Base-by-base conservation (phyloP, 1,140 invertebrate genomes). In the Sinella curviseta region DNA sequence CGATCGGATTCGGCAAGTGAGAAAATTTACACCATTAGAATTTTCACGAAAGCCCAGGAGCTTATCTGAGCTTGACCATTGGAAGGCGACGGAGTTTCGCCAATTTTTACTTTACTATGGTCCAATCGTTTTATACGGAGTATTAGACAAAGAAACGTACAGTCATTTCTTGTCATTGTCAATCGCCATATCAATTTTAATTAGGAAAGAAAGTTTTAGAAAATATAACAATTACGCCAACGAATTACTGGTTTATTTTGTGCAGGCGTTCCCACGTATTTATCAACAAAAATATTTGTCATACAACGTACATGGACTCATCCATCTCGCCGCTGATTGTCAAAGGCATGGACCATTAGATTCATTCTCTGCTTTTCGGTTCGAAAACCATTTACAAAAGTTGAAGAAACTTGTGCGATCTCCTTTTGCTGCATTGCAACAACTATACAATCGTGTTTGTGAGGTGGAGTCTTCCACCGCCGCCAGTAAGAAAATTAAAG, bases 41-140 rank as follows among this genome's bases (percentile, higher is more conserved):
- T 87, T 86, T 83, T 54, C 80, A 16, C 81, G 87, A 78, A 85
- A 85, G 74, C 84, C 85, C 24, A 57, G 86, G 33, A 73, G 81
- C 39, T 77, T 87, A 20, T 60, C 60, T 8, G 84, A 87, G 36
- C 26, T 86, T 35, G 83, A 85, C 8, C 34, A 82, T 17, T 88
- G 86, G 86, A 89, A 89, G 84, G 87, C 87, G 12, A 89, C 87
- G 28, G 88, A 89, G 82, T 87, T 87, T 82, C 82, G 88, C 24
- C 84, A 86, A 70, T 88, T 88, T 85, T 73, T 89, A 31, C 78
- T 88, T 3, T 88, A 88, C 83, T 84, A 85, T 34, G 88, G 87
- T n/a, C 84, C 86, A 65, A 80, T 87, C 55, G 84, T 86, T 34
- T 79, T 88, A 39, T 85, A 85, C 81, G 78, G 83, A 76, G 82